A percentile compares a stretch with the other conserved stretches of the same genome.
phyloP scores from a whole-genome alignment of 2,888 invertebrate species.

The Cepaea hortensis region DNA sequence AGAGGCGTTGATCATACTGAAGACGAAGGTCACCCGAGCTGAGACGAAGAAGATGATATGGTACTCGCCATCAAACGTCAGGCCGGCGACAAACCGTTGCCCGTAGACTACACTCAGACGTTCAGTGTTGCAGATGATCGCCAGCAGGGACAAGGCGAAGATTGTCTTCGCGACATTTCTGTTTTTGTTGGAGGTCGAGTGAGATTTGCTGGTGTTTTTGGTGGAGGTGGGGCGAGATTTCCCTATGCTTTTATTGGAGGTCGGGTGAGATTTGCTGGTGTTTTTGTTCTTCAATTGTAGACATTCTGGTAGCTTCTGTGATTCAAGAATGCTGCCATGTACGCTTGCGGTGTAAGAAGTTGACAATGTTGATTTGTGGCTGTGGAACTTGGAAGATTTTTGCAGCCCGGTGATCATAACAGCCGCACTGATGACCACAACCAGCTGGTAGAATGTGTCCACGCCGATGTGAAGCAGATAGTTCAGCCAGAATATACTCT shows the following conservation, averaged over 20 bases:
- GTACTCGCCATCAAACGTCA: neutral
- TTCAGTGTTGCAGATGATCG: conserved; percentile 6
- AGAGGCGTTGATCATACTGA: conserved; percentile 10
- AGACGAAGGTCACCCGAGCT: neutral
- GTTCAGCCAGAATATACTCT: conserved; percentile 16
- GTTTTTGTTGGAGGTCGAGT: neutral
- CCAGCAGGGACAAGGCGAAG: neutral
- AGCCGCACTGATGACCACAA: neutral
- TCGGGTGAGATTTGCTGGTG: neutral
- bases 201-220: conserved; percentile 10
- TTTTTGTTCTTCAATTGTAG: neutral
- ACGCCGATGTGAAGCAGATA: conserved; percentile 6
- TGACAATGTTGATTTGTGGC: neutral
- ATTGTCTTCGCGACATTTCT: conserved; percentile 13
- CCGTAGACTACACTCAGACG: conserved; percentile 4
- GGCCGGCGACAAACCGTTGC: neutral
- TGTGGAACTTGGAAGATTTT: conserved; percentile 1
- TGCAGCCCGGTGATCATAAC: conserved; percentile 7
- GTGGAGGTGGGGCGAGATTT: conserved; percentile 2
- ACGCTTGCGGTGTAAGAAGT: neutral
- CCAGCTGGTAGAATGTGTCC: conserved; percentile 5
- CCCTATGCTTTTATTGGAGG: neutral
- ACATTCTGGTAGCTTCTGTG: neutral
- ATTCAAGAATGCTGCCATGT: neutral
- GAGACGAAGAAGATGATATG: conserved; percentile 10